Evolutionary conservation across 2,888 invertebrate genomes (phyloP), one percentile per base, ranked within the genome.

Genomic region (Saturnia japonica): DNA sequence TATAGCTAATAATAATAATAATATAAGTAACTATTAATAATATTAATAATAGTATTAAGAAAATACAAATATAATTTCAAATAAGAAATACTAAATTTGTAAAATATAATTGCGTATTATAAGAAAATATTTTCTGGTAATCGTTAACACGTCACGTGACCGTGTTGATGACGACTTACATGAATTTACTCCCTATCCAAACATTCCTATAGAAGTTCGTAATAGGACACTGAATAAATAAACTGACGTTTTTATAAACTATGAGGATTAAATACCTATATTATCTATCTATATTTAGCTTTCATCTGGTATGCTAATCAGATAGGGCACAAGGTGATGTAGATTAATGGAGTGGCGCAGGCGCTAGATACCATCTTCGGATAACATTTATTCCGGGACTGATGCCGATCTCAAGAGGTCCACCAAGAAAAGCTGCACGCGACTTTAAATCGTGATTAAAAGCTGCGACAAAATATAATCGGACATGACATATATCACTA

Each of bases 281-380:
- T 25, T 64, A 40, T 19, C 1, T 64, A 28, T 16, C 4, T 88
- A 90, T 93, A 91, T 90, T 91, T 90, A 91, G 90, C 82, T 87
- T 87, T 91, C 92, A 93, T 93, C 93, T 87, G 83, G 86, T 91
- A 92, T 92, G 91, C 92, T 93, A 90, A 94, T 93, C 93, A 88
- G 87, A 84, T 87, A 84, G 89, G 85, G 88, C 91, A 89, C 90
- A 92, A 91, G 92, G 89, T 91, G 93, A 94, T 93, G 92, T 90
- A 91, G 93, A 93, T 93, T 90, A 93, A 93, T 93, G 89, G 87
- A 88, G 91, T 90, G 91, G 89, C 89, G 82, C 85, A 81, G 86
- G 85, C 86, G 88, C 83, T 84, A 80, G 92, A 92, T 93, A 89
- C 84, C 85, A 90, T 91, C 91, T 85, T 79, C 78, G 84, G 88